A percentile compares a stretch with the other conserved stretches of the same genome.
Evolutionary conservation across 2,797 vertebrate genomes (phyloP).

Genomic region (Xyrichtys novacula): DNA sequence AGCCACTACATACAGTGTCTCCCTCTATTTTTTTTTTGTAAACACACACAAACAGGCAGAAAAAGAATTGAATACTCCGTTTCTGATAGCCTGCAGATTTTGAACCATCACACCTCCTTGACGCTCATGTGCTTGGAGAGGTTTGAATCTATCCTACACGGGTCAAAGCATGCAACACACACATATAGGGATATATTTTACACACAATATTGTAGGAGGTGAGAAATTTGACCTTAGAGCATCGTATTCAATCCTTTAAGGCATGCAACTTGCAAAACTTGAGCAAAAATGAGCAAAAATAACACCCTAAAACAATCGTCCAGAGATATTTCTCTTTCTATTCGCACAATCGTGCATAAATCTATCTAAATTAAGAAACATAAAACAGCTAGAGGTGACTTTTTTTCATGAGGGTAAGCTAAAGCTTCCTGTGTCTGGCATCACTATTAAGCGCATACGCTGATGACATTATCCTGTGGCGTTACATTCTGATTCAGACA

Average conservation of each 20-base stretch:
- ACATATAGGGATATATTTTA: neutral
- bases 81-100: slow-evolving; percentile 35
- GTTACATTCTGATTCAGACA: no score
- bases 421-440: no score
- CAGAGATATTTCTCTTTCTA: no score
- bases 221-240: neutral
- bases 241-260: neutral
- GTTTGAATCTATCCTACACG: slow-evolving; percentile 20
- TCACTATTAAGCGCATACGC: no score
- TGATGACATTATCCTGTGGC: no score
- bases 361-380: no score
- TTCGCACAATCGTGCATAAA: no score
- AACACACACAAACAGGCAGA: slow-evolving; percentile 15
- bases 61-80: slow-evolving; percentile 18
- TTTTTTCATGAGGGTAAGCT: no score
- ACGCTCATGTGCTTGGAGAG: slow-evolving; percentile 25
- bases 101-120: neutral
- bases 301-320: no score
- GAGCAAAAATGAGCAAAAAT: neutral
- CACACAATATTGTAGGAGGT: neutral
- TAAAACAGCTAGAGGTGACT: no score
- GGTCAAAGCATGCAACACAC: neutral
- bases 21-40: neutral
- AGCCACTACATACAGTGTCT: slow-evolving; percentile 36
- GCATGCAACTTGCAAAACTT: neutral